These are phyloP conservation scores for Cacatua alba DNA, from an alignment of 2,113 vertebrate genomes.

Conservation along the genomic window DNA sequence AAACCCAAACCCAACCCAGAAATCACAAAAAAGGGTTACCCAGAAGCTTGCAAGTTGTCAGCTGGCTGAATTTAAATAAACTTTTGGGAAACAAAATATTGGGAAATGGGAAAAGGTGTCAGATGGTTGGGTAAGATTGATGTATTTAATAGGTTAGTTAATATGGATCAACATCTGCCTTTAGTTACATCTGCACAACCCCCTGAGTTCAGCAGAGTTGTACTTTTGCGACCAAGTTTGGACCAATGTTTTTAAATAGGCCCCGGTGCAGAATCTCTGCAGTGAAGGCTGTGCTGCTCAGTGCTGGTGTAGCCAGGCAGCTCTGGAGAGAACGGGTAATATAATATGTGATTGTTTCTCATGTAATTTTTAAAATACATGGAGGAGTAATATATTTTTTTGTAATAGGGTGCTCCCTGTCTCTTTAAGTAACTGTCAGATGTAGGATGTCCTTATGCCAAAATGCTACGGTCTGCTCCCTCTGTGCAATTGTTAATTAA, in stretches of 20 bases:
- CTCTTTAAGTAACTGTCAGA: slow-evolving; percentile 67
- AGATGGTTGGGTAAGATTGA: slow-evolving; percentile 47
- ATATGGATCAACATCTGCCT: slow-evolving; percentile 64
- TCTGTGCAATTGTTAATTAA: slow-evolving; percentile 63
- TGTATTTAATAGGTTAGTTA: slow-evolving; percentile 59
- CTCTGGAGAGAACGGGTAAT: slow-evolving; percentile 30
- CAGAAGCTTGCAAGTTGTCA: slow-evolving; percentile 39
- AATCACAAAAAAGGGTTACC: not conserved
- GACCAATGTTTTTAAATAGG: slow-evolving; percentile 47
- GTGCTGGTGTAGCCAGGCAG: slow-evolving; percentile 22
- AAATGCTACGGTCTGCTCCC: slow-evolving; percentile 53
- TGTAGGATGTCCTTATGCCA: slow-evolving; percentile 32
- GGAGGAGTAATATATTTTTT: slow-evolving; percentile 50
- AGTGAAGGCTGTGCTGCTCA: not conserved
- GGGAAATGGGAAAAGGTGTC: slow-evolving; percentile 5
- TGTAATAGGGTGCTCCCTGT: slow-evolving; percentile 56
- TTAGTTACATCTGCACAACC: slow-evolving; percentile 52
- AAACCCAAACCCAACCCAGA: not conserved
- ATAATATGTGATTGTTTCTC: slow-evolving; percentile 57
- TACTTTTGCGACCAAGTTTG: slow-evolving; percentile 43
- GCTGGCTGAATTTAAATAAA: slow-evolving; percentile 40
- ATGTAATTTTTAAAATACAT: slow-evolving; percentile 41
- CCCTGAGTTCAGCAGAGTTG: slow-evolving; percentile 22
- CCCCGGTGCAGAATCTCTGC: slow-evolving; percentile 17
- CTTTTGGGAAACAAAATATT: slow-evolving; percentile 16